These are phyloP conservation scores for Psettodes erumei DNA, from an alignment of 2,113 vertebrate species.

Conservation along the genomic window DNA sequence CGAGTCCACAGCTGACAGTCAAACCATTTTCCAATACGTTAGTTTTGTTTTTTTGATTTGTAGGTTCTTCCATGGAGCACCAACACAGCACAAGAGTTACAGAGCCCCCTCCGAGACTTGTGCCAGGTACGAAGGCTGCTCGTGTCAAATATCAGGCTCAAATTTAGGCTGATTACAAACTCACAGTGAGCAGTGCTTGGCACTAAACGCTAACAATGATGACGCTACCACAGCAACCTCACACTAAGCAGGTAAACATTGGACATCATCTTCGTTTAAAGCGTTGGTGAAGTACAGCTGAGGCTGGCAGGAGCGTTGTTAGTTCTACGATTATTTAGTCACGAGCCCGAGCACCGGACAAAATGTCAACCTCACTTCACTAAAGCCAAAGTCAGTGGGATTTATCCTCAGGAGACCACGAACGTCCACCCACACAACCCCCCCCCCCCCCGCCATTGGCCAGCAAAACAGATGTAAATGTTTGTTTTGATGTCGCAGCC, in stretches of 20 bases:
- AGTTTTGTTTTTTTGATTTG: background rate
- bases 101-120: slow-evolving; percentile 73
- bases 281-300: no score
- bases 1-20: background rate
- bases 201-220: background rate
- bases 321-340: no score
- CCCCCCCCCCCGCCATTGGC: no score
- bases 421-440: no score
- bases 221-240: background rate
- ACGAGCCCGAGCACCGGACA: no score
- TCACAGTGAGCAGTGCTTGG: background rate
- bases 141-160: background rate
- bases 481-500: background rate
- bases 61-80: slow-evolving; percentile 81
- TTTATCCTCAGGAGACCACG: no score
- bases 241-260: background rate
- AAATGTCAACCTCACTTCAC: no score
- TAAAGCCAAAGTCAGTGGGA: no score
- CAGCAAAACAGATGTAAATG: background rate
- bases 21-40: background rate
- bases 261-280: no score
- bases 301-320: no score
- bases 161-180: background rate
- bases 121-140: slow-evolving; percentile 68
- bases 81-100: slow-evolving; percentile 80